Conservation (phyloP, 1,140 invertebrate species). For the Meteorus sp. region DNA sequence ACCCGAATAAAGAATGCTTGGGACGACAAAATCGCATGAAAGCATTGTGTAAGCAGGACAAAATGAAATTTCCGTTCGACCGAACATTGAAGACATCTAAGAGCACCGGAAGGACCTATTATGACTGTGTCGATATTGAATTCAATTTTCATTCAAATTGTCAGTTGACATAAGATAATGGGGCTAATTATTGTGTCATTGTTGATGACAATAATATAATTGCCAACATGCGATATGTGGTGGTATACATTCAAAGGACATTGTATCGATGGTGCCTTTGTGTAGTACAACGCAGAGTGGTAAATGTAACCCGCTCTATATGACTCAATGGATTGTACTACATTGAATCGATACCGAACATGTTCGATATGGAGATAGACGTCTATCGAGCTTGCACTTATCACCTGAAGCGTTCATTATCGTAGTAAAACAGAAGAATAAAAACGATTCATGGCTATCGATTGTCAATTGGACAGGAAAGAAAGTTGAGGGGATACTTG, state of each 20-base stretch:
- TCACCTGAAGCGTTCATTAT: constrained; percentile 7
- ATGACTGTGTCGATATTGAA: not conserved
- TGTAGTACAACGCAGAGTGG: constrained; percentile 12
- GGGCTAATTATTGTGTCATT: constrained; percentile 19
- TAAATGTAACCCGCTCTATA: constrained; percentile 15
- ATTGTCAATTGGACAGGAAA: constrained; percentile 9
- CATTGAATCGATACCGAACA: constrained; percentile 13
- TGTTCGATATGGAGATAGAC: constrained; percentile 12
- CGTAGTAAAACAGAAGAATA: not conserved
- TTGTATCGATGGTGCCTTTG: not conserved
- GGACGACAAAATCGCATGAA: constrained; percentile 22
- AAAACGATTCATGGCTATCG: constrained; percentile 1
- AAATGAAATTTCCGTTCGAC: constrained; percentile 30
- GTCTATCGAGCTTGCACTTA: constrained; percentile 13
- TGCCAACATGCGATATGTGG: constrained; percentile 13
- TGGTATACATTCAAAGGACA: constrained; percentile 10
- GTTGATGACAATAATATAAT: constrained; percentile 10
- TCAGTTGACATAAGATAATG: constrained; percentile 1
- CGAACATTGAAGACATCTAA: constrained; percentile 14
- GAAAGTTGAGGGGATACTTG: not conserved
- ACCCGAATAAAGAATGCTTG: constrained; percentile 12
- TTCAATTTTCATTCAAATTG: constrained; percentile 3
- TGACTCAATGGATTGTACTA: constrained; percentile 1
- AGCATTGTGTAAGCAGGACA: constrained; percentile 25
- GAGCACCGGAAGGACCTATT: not conserved